Percentiles rank a stretch among this genome's conserved stretches.
Evolutionary conservation across 1,140 invertebrate genomes (phyloP).

Genomic region (Heliconius congener): DNA sequence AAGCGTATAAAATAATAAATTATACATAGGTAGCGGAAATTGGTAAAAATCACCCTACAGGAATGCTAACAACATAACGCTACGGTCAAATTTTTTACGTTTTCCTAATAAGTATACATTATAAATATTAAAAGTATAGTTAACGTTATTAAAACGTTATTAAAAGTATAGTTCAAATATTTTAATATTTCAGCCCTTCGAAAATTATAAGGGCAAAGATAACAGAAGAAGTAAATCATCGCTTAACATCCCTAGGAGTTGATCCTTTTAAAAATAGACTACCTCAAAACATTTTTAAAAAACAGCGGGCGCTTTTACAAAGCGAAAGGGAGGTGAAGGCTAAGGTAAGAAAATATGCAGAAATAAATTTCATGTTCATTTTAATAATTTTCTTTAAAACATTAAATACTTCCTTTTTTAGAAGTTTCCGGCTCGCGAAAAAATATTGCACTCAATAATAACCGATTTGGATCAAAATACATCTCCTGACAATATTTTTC

Average conservation of each 20-base stretch:
- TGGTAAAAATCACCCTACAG: too few relatives aligned
- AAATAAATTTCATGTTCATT: background rate
- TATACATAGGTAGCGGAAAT: too few relatives aligned
- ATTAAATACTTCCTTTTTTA: constrained; percentile 53
- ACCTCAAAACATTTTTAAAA: constrained; percentile 75
- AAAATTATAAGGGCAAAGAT: constrained; percentile 71
- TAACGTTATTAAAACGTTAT: background rate
- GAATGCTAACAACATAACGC: too few relatives aligned
- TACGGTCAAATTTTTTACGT: too few relatives aligned
- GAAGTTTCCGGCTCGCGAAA: constrained; percentile 79
- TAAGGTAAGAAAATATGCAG: constrained; percentile 66
- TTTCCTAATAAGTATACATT: background rate
- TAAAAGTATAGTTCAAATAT: background rate
- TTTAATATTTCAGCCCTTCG: constrained; percentile 56
- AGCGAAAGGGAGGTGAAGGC: constrained; percentile 79
- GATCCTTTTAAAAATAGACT: constrained; percentile 82
- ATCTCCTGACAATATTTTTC: constrained; percentile 34
- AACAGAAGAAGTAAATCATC: constrained; percentile 77
- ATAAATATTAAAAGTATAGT: background rate
- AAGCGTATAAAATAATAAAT: too few relatives aligned
- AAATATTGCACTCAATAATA: constrained; percentile 77
- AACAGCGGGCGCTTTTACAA: constrained; percentile 78
- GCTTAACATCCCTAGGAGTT: constrained; percentile 80
- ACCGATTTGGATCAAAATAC: constrained; percentile 76
- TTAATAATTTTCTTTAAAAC: background rate